Base-by-base conservation (phyloP, 2,888 invertebrate genomes). In the Ormyrus rosae region DNA sequence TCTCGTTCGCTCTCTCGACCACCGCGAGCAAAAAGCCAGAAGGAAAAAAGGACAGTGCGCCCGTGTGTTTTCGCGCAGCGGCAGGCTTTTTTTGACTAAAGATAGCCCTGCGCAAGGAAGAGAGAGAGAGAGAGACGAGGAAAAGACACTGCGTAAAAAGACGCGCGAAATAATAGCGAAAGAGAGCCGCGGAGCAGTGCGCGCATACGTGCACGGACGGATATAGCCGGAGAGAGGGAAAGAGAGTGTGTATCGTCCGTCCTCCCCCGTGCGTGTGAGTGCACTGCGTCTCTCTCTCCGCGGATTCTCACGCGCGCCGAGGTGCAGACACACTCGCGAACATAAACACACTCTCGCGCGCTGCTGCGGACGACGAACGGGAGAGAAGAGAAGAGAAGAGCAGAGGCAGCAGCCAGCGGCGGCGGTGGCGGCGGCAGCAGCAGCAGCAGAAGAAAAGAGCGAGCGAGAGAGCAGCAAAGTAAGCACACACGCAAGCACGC, bases 271-370 rank as follows among this genome's bases (percentile, higher is more conserved):
- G 60, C 60, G 13, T 60, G 60, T 19, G 10, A 19, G 7, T 60
- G 34, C 34, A 60, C 50, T 34, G 34, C 34, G 34, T 34, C 34
- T 13, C 50, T 51, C 4, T 34, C 53, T 11, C 53, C 77, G 72
- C 67, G 70, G 72, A 72, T 78, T 72, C 67, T 55, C 60, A 45
- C 50, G 73, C 58, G 69, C 73, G 64, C 67, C 55, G 71, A 73
- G 79, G 69, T 78, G 67, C 77, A 75, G 71, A 78, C 61, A 55
- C 68, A 73, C 61, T 45, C 61, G 61, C 70, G 53, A 34, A 64
- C 70, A 71, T 68, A 78, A 73, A 73, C 72, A 73, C 72, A 55
- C 74, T 56, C 53, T 65, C 65, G 45, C 65, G 50, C 65, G n/a
- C 19, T 19, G 10, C 10, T 13, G 9, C n/a, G 56, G 10, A n/a